phyloP scores from a whole-genome alignment of 2,113 vertebrate genomes.

The Paracanthobrama guichenoti region DNA sequence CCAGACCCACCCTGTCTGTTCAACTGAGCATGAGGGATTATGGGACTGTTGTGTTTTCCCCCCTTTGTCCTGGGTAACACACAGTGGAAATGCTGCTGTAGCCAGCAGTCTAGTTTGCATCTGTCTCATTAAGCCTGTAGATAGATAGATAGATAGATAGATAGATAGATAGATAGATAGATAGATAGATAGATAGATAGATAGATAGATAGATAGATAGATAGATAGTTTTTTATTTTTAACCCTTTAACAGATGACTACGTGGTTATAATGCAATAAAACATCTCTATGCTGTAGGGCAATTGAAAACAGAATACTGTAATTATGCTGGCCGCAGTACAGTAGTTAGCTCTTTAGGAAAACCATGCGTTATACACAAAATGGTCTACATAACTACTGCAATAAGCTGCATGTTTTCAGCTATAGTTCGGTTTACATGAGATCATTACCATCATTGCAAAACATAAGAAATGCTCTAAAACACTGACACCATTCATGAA shows the following conservation, averaged over 20 bases:
- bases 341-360: conserved; percentile 4
- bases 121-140: neutral
- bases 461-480: neutral
- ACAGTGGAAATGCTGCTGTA: conserved; percentile 45
- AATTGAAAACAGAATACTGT: conserved; percentile 21
- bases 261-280: conserved; percentile 19
- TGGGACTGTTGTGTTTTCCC: conserved; percentile 32
- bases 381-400: neutral
- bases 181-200: neutral
- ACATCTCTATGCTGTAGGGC: neutral
- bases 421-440: neutral
- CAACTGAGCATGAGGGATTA: neutral
- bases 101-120: conserved; percentile 22
- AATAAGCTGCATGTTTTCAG: neutral
- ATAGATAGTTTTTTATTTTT: neutral
- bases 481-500: neutral
- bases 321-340: neutral
- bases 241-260: conserved; percentile 27
- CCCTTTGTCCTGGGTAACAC: conserved; percentile 54
- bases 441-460: neutral
- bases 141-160: neutral
- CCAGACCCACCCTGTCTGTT: neutral
- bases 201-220: neutral
- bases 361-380: conserved; percentile 1
- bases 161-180: neutral